Evolutionary conservation across 2,113 vertebrate genomes (phyloP), one percentile per base, ranked within the genome.

Genomic region (Gadus chalcogrammus): DNA sequence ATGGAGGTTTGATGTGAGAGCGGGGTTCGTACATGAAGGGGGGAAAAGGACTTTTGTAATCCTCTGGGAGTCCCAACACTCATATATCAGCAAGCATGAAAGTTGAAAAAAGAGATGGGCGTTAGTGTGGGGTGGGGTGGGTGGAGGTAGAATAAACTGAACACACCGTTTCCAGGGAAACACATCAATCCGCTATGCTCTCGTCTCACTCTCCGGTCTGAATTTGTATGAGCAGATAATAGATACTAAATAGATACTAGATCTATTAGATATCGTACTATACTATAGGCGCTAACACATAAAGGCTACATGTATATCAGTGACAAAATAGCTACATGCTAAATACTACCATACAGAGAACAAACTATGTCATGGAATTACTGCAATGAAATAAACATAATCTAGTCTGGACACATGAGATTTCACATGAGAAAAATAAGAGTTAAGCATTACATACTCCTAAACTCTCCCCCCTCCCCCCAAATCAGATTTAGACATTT

Each of bases 11-110:
- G 75, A 80, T 81, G 75, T 87, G 68, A 38, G 75, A 58, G 73
- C 68, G 62, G 65, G 82, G 72, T 82, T 85, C 80, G 85, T 81
- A 86, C 75, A 83, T 73, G 71, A 70, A 82, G 79, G 67, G 8
- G 15, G 28, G 12, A 82, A 87, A 87, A 78, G 22, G 72, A 78
- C 77, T 77, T 78, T 88, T 65, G 72, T 70, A 76, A 86, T 85
- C 87, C 82, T 31, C 31, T 16, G 84, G 74, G 84, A 85, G 71
- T 79, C 72, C 58, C 71, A 82, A 71, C 73, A 75, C 70, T 80
- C 78, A 85, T 91, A 91, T 89, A 91, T 91, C 89, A 88, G 81
- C 75, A 78, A 82, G 86, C 82, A 90, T 89, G 84, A 90, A 89
- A 89, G 88, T 86, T 86, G 79, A 88, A 89, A 89, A 86, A 80